phyloP scores from a whole-genome alignment of 2,888 invertebrate genomes.

The Hirtodrosophila histrioides region DNA sequence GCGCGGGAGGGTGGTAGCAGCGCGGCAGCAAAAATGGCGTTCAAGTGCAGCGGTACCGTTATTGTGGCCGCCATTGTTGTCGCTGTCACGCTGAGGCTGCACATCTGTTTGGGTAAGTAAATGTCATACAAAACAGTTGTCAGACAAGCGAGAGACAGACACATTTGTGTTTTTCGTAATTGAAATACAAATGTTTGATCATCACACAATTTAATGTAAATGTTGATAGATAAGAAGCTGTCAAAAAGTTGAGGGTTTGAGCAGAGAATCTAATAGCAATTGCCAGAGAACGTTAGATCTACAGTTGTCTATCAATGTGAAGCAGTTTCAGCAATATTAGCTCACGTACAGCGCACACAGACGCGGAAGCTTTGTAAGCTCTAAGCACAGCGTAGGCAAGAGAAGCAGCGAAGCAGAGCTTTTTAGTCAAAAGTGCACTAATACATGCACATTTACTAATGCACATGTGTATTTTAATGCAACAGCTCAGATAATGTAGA shows the following conservation, averaged over 20 bases:
- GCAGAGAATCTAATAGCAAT: background rate
- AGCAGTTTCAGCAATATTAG: background rate
- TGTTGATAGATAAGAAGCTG: slow-evolving; percentile 31
- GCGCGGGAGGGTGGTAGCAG: slow-evolving; percentile 3
- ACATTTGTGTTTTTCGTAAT: slow-evolving; percentile 24
- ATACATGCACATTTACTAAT: too few species aligned
- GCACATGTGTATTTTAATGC: too few species aligned
- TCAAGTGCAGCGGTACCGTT: slow-evolving; percentile 40
- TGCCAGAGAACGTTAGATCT: slow-evolving; percentile 10
- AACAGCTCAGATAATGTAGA: too few species aligned
- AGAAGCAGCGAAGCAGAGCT: too few species aligned
- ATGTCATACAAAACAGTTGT: slow-evolving; percentile 2
- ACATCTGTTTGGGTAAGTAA: slow-evolving; percentile 64
- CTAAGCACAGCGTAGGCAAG: too few species aligned
- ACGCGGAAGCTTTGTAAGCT: too few species aligned
- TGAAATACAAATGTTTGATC: slow-evolving; percentile 44
- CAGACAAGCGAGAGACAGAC: background rate
- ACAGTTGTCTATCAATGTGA: slow-evolving; percentile 11
- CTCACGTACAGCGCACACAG: too few species aligned
- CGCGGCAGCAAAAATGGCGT: slow-evolving; percentile 47
- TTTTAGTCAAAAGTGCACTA: too few species aligned
- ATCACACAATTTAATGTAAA: slow-evolving; percentile 38
- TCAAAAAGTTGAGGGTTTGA: slow-evolving; percentile 13
- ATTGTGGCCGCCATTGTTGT: slow-evolving; percentile 40
- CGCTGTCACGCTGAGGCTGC: slow-evolving; percentile 33